These are phyloP conservation scores for Arbacia lixula DNA, from an alignment of 53 echinoderm and acorn worm species.

Conservation along the genomic window DNA sequence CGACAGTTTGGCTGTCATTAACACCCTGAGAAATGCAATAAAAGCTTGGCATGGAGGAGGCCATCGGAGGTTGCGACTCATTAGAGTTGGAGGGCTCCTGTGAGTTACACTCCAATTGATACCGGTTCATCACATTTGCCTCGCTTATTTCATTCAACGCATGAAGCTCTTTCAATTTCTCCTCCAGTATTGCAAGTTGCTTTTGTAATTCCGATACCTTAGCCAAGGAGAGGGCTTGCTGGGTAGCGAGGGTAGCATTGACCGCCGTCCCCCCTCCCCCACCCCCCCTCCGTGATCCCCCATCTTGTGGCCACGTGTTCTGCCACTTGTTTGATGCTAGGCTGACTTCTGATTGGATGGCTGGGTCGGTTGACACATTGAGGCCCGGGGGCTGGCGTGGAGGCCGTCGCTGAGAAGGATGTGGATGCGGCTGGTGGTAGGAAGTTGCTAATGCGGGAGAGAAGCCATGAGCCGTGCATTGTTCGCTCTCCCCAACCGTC, in stretches of 20 bases:
- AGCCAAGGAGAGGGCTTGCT: slow-evolving; percentile 48
- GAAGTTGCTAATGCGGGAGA: too few relatives aligned
- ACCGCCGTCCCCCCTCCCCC: slow-evolving; percentile 44
- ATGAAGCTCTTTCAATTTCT: slow-evolving; percentile 52
- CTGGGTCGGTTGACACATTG: slow-evolving; percentile 9
- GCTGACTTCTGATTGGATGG: slow-evolving; percentile 37
- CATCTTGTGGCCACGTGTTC: slow-evolving; percentile 56
- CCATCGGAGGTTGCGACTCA: slow-evolving; percentile 27
- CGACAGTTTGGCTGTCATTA: slow-evolving; percentile 16
- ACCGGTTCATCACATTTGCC: slow-evolving; percentile 23
- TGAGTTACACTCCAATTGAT: background rate
- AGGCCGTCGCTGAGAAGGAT: too few relatives aligned
- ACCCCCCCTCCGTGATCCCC: slow-evolving; percentile 33
- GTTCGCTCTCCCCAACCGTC: too few relatives aligned
- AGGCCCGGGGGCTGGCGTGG: slow-evolving; percentile 23
- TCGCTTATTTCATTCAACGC: slow-evolving; percentile 39
- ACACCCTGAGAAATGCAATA: slow-evolving; percentile 64
- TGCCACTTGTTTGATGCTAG: slow-evolving; percentile 51
- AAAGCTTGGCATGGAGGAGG: slow-evolving; percentile 50
- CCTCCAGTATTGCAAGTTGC: slow-evolving; percentile 47
- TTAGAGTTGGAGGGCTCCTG: slow-evolving; percentile 30
- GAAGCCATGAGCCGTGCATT: too few relatives aligned
- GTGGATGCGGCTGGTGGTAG: too few relatives aligned
- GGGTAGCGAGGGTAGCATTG: slow-evolving; percentile 40
- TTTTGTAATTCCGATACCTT: slow-evolving; percentile 49